phyloP scores from a whole-genome alignment of 2,797 vertebrate genomes.

The Bryconaethiops microstoma region DNA sequence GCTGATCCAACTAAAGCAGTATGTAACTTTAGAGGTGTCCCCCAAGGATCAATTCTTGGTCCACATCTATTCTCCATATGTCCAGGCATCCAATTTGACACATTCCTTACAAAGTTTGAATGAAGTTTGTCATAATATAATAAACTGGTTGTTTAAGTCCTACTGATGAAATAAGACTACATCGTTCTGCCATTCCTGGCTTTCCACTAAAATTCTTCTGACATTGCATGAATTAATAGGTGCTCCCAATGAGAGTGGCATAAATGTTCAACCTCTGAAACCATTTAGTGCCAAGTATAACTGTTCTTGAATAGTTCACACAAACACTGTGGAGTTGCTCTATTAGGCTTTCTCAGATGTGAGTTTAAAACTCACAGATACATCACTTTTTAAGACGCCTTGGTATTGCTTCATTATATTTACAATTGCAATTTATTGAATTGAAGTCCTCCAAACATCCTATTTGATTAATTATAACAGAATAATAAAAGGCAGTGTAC shows the following conservation, averaged over 20 bases:
- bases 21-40: constrained; percentile 4
- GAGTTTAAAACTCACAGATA: background rate
- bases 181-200: background rate
- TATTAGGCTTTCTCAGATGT: background rate
- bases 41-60: background rate
- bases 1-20: background rate
- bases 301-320: background rate
- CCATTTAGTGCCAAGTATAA: background rate
- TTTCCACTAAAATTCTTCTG: background rate
- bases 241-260: background rate
- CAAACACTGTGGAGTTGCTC: background rate
- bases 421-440: too few species aligned
- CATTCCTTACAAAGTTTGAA: constrained; percentile 5
- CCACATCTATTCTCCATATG: background rate
- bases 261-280: background rate
- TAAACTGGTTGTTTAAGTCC: too few species aligned
- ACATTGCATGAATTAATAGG: too few species aligned
- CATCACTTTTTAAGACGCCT: background rate
- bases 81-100: background rate
- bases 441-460: too few species aligned
- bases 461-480: background rate
- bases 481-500: background rate
- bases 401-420: too few species aligned
- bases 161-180: background rate
- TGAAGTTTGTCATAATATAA: background rate